Conservation (phyloP, 2,888 invertebrate species). For the Pasiphila rectangulata region DNA sequence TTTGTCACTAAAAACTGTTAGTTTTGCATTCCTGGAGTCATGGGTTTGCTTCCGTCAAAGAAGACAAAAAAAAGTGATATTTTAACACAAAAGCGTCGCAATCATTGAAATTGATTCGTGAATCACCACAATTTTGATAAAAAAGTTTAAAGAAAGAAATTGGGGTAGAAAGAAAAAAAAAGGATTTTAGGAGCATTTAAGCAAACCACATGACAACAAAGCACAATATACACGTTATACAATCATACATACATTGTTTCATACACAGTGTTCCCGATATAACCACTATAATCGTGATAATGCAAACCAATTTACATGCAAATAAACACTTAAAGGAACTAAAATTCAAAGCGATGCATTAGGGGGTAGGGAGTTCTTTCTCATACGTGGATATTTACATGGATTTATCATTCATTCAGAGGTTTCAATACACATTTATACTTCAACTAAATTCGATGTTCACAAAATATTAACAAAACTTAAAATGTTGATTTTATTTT, state of each 20-base stretch:
- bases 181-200: slow-evolving; percentile 29
- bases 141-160: too few species aligned
- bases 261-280: slow-evolving; percentile 35
- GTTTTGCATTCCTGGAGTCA: slow-evolving; percentile 23
- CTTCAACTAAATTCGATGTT: too few species aligned
- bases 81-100: too few species aligned
- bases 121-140: too few species aligned
- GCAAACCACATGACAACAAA: slow-evolving; percentile 49
- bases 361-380: slow-evolving; percentile 44
- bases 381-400: slow-evolving; percentile 9
- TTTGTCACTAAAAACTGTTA: slow-evolving; percentile 15
- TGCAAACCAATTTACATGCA: slow-evolving; percentile 78
- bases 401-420: background rate
- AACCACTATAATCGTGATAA: slow-evolving; percentile 49
- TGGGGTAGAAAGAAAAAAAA: too few species aligned
- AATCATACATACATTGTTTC: slow-evolving; percentile 22
- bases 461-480: too few species aligned
- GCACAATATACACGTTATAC: slow-evolving; percentile 33
- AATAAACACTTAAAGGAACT: slow-evolving; percentile 67
- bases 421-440: too few species aligned
- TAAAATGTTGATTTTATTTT: too few species aligned
- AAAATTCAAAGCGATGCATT: slow-evolving; percentile 72
- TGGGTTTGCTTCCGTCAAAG: slow-evolving; percentile 28
- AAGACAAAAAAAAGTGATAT: too few species aligned
- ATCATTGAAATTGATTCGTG: too few species aligned